These are phyloP conservation scores for Clunio marinus DNA, from an alignment of 2,888 invertebrate species.

Conservation along the genomic window DNA sequence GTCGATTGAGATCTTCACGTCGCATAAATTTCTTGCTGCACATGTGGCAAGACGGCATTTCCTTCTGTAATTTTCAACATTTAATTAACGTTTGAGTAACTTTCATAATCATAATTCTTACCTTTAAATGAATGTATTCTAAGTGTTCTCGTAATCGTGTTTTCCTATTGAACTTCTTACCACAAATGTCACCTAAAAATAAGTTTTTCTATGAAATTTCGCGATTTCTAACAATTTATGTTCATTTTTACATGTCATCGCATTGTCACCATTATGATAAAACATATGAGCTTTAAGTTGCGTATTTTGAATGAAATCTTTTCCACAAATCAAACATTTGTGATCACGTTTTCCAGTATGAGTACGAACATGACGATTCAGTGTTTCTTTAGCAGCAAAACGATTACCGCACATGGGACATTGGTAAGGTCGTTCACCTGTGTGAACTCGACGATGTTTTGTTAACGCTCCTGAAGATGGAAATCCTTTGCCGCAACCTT, in stretches of 20 bases:
- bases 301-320: constrained; percentile 78
- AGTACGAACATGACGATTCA: constrained; percentile 55
- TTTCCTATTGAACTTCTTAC: constrained; percentile 55
- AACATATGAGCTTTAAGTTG: constrained; percentile 75
- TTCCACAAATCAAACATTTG: constrained; percentile 64
- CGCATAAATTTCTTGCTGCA: constrained; percentile 60
- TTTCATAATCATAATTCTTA: background rate
- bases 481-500: constrained; percentile 63
- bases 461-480: constrained; percentile 70
- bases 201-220: too few relatives aligned
- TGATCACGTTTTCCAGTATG: constrained; percentile 58
- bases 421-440: constrained; percentile 63
- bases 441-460: constrained; percentile 63
- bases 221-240: too few relatives aligned
- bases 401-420: constrained; percentile 60
- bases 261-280: constrained; percentile 67
- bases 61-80: background rate
- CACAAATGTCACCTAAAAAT: constrained; percentile 59
- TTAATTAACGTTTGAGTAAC: background rate
- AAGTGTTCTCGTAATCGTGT: constrained; percentile 46
- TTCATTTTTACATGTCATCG: too few relatives aligned
- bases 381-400: constrained; percentile 78
- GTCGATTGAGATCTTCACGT: constrained; percentile 60
- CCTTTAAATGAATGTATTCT: constrained; percentile 22
- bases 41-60: constrained; percentile 50